Conservation (phyloP, 2,888 invertebrate genomes). For the Drosophila pseudotakahashii region DNA sequence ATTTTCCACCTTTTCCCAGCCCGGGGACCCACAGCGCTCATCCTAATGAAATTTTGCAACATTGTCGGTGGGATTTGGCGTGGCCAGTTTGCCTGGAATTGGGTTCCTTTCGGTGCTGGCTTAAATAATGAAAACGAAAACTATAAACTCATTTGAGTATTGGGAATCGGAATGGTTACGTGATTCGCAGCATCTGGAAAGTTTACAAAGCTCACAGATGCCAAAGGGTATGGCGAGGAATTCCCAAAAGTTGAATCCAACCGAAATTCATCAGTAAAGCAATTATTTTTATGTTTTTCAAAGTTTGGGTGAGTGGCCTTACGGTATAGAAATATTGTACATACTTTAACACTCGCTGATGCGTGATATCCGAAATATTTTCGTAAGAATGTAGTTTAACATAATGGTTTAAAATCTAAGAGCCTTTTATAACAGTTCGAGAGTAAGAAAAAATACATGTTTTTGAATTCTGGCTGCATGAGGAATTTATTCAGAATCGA, state of each 20-base stretch:
- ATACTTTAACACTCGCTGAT: background rate
- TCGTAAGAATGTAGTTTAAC: too few species aligned
- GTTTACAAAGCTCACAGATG: constrained; percentile 11
- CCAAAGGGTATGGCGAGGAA: background rate
- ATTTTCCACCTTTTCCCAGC: constrained; percentile 36
- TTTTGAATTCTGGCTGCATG: too few species aligned
- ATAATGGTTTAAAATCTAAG: too few species aligned
- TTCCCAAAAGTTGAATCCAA: background rate
- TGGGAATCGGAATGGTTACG: constrained; percentile 55
- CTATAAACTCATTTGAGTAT: constrained; percentile 68
- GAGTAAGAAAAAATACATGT: too few species aligned
- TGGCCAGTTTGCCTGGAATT: constrained; percentile 10
- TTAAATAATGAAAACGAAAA: constrained; percentile 61
- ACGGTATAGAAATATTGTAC: background rate
- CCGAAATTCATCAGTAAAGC: background rate
- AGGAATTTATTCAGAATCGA: constrained; percentile 3
- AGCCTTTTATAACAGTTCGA: too few species aligned
- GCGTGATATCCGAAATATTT: too few species aligned
- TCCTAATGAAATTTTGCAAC: constrained; percentile 67
- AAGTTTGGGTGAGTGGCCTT: background rate
- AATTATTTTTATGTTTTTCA: background rate
- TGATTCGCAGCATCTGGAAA: constrained; percentile 44
- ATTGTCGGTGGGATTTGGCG: constrained; percentile 46
- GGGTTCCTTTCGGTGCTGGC: constrained; percentile 11
- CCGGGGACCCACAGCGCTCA: constrained; percentile 24